Evolutionary conservation across 2,797 vertebrate genomes (phyloP), one percentile per base, ranked within the genome.

Genomic region (Craterocephalus amniculus): DNA sequence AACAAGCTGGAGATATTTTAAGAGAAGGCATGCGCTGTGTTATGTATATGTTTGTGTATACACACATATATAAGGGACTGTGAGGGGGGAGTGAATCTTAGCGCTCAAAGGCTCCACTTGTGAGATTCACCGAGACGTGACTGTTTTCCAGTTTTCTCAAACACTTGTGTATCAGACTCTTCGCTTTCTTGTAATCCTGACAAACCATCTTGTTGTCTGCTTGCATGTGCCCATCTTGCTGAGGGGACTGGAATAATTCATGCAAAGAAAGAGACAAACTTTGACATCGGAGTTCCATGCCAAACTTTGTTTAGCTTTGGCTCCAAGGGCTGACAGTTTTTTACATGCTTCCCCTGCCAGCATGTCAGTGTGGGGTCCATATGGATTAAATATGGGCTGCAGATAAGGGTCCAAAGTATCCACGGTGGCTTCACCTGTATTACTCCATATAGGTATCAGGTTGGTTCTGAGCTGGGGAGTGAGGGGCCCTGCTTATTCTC

Each of bases 191-290:
- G 36, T 83, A 31, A 71, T 24, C 55, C 3, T 61, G 54, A 72
- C 26, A 22, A 70, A 56, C n/a, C 58, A 40, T 73, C 54, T 20
- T 66, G 45, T 63, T 66, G 45, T 63, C 59, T 63, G 63, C 70
- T 58, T 10, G 29, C 49, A 58, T 83, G 65, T 49, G 48, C 52
- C 79, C 2, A 2, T 67, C 6, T 59, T 72, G 67, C 49, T 76
- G 36, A 14, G 38, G 69, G 55, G 64, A 49, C 43, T 51, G 31
- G 4, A 57, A 38, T 5, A 36, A 58, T 52, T 68, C 16, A 38
- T 58, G 18, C 20, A 13, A 58, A 58, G 55, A 24, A 1, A 63
- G 56, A 34, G 51, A 26, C 29, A 32, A 22, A 34, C 29, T 4
- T 16, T 36, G 10, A 22, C 4, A 6, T 48, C 4, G 4, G 5